phyloP scores from a whole-genome alignment of 2,797 vertebrate genomes.

The Galago senegalensis region DNA sequence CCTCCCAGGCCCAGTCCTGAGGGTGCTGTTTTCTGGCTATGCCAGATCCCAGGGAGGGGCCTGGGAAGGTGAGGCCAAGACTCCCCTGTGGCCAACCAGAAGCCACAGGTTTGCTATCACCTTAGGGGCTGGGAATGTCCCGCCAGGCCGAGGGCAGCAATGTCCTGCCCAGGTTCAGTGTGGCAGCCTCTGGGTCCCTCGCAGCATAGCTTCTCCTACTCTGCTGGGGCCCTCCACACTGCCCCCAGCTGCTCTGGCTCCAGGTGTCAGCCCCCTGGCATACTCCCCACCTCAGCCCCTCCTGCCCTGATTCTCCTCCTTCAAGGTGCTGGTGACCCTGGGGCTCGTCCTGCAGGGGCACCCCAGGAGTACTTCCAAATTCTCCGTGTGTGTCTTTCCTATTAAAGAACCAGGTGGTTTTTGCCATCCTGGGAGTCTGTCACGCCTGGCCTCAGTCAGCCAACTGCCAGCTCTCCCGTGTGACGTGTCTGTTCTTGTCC shows the following conservation, averaged over 20 bases:
- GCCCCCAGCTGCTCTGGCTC: background rate
- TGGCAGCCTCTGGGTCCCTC: background rate
- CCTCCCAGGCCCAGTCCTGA: background rate
- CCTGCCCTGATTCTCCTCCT: background rate
- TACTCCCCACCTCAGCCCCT: background rate
- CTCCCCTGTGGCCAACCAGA: background rate
- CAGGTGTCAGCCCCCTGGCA: too few species aligned
- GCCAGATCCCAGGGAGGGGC: background rate
- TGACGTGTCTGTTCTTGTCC: background rate
- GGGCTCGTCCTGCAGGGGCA: background rate
- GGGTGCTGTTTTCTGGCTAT: background rate
- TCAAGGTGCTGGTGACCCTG: background rate
- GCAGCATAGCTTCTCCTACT: background rate
- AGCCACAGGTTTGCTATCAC: background rate
- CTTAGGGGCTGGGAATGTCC: background rate
- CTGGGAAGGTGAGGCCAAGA: background rate
- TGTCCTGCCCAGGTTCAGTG: too few species aligned
- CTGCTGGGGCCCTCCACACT: background rate
- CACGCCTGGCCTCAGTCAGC: background rate
- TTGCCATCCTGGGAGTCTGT: background rate
- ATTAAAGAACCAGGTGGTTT: background rate
- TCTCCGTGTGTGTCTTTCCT: background rate
- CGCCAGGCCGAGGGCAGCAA: too few species aligned
- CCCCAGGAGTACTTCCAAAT: background rate
- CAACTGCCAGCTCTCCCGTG: too few species aligned